A percentile compares a stretch with the other conserved stretches of the same genome.
Conservation (phyloP, 2,888 invertebrate species). For the Trachelus stipa region DNA sequence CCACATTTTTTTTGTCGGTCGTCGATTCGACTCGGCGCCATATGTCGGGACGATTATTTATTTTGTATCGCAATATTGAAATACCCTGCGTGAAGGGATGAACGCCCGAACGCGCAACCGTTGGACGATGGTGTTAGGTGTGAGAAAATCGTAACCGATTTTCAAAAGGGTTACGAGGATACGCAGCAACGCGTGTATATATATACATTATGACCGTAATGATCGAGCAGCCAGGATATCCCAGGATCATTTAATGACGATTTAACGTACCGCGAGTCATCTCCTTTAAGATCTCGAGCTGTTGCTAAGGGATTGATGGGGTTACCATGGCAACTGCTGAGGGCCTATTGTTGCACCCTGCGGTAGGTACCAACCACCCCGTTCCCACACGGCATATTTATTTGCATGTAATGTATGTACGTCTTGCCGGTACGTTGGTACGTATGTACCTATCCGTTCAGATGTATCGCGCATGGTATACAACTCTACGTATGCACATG, state of each 20-base stretch:
- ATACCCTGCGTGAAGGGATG: neutral
- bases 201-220: neutral
- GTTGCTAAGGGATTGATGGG: constrained; percentile 67
- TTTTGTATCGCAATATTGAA: neutral
- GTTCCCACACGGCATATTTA: constrained; percentile 62
- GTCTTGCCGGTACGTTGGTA: constrained; percentile 24
- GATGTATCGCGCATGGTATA: neutral
- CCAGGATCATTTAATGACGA: neutral
- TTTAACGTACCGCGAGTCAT: constrained; percentile 20
- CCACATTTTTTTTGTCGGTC: constrained; percentile 3
- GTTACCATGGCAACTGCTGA: constrained; percentile 63
- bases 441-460: constrained; percentile 22
- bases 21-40: constrained; percentile 17
- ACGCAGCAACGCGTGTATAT: too few species aligned
- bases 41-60: constrained; percentile 13
- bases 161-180: neutral
- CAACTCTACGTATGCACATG: constrained; percentile 4
- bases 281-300: constrained; percentile 66
- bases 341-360: constrained; percentile 66
- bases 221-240: constrained; percentile 17
- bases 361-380: constrained; percentile 37
- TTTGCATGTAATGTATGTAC: constrained; percentile 55
- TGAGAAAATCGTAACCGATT: constrained; percentile 12
- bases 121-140: neutral
- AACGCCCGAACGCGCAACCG: constrained; percentile 1